Evolutionary conservation across 2,113 vertebrate genomes (phyloP).

Genomic region (Sisor rabdophorus): DNA sequence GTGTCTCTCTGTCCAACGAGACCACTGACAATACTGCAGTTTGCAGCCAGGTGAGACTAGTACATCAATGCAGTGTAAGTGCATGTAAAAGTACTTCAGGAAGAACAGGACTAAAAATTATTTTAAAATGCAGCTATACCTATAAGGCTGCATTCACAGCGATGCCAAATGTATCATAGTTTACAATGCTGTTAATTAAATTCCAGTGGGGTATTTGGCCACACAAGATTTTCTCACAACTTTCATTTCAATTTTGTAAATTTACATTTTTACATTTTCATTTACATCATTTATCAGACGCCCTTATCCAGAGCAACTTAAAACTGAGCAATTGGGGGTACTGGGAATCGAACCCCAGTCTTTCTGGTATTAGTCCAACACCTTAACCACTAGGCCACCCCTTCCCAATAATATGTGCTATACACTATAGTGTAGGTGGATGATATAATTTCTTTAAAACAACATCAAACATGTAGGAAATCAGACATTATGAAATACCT

Average conservation of each 20-base stretch:
- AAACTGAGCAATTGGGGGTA: too few species aligned
- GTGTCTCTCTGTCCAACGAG: not conserved
- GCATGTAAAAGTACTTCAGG: not conserved
- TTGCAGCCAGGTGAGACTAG: slow-evolving; percentile 58
- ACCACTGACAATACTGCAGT: slow-evolving; percentile 48
- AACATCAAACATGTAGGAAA: slow-evolving; percentile 63
- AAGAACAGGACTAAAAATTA: not conserved
- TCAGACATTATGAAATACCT: slow-evolving; percentile 17
- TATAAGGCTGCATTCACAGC: not conserved
- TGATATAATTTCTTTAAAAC: not conserved
- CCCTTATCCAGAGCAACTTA: too few species aligned
- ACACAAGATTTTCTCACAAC: slow-evolving; percentile 39
- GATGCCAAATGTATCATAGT: not conserved
- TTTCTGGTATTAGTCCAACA: too few species aligned
- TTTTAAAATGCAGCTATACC: slow-evolving; percentile 8
- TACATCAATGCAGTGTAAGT: slow-evolving; percentile 59
- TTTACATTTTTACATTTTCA: too few species aligned
- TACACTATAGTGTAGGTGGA: slow-evolving; percentile 51
- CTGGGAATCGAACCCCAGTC: too few species aligned
- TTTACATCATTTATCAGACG: too few species aligned
- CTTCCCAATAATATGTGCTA: slow-evolving; percentile 36
- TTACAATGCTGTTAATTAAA: not conserved
- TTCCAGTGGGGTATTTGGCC: too few species aligned
- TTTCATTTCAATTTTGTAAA: slow-evolving; percentile 59
- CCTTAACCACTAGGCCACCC: too few species aligned